Evolutionary conservation across 2,888 invertebrate genomes (phyloP).

Genomic region (Temnothorax rugatulus): DNA sequence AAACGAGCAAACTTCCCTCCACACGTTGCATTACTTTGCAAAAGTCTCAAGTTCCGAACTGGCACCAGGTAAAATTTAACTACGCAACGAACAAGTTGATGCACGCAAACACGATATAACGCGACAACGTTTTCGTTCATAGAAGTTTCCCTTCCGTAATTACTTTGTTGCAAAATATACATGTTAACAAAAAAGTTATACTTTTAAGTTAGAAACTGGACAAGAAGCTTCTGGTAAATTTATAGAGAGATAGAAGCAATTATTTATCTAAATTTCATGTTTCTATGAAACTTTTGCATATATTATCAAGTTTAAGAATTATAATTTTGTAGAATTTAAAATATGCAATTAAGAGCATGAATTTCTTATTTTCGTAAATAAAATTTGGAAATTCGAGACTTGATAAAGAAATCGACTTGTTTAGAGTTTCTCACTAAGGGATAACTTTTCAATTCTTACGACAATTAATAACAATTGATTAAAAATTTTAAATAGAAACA

Average conservation of each 20-base stretch:
- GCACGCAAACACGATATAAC: slow-evolving; percentile 52
- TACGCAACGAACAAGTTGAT: slow-evolving; percentile 1
- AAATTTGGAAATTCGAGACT: neutral
- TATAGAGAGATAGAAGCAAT: neutral
- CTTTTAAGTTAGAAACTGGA: neutral
- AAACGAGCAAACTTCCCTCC: neutral
- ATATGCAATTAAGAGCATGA: neutral
- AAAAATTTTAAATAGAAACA: slow-evolving; percentile 4
- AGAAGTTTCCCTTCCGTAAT: neutral
- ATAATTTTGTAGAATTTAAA: neutral
- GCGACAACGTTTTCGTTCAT: slow-evolving; percentile 7
- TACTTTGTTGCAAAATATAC: neutral
- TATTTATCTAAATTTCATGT: neutral
- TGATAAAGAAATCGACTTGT: neutral
- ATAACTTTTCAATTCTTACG: neutral
- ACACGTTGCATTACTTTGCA: neutral
- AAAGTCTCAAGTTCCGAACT: slow-evolving; percentile 6
- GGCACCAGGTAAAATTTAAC: slow-evolving; percentile 56
- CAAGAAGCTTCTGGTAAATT: neutral
- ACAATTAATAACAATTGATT: slow-evolving; percentile 1
- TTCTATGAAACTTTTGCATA: neutral
- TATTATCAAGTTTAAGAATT: neutral
- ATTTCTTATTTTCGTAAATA: neutral
- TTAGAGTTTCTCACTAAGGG: slow-evolving; percentile 2
- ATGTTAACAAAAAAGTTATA: neutral